Conservation (phyloP, 2,888 invertebrate species). For the Julus scanicus region DNA sequence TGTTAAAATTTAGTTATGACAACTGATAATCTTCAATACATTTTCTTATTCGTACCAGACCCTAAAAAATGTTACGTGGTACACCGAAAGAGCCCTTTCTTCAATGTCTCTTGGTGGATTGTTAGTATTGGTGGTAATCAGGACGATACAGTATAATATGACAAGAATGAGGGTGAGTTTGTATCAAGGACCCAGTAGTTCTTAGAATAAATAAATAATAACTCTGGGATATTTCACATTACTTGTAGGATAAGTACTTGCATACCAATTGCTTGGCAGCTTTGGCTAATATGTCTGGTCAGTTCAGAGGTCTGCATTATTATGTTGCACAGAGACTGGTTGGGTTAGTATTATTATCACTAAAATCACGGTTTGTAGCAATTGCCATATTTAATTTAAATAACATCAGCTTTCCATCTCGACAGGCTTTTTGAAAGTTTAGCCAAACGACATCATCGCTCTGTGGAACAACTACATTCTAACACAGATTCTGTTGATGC, state of each 20-base stretch:
- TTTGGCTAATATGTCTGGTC: conserved; percentile 96
- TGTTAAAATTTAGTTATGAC: not conserved
- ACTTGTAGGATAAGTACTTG: conserved; percentile 85
- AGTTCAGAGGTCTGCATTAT: conserved; percentile 90
- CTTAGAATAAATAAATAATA: too few relatives aligned
- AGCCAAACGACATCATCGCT: conserved; percentile 78
- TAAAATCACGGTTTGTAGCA: not conserved
- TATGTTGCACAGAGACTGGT: conserved; percentile 95
- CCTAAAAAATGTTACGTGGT: conserved; percentile 90
- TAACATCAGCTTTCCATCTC: conserved; percentile 51
- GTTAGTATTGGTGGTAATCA: conserved; percentile 90
- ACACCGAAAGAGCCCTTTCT: conserved; percentile 88
- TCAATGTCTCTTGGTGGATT: conserved; percentile 96
- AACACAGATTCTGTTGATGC: conserved; percentile 55
- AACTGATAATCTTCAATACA: not conserved
- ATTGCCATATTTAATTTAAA: not conserved
- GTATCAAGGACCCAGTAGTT: not conserved
- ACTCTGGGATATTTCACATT: not conserved
- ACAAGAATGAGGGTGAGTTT: conserved; percentile 82
- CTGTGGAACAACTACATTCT: conserved; percentile 64
- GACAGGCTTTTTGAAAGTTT: conserved; percentile 87
- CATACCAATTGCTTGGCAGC: conserved; percentile 99
- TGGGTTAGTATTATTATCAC: conserved; percentile 47
- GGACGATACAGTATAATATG: conserved; percentile 98
- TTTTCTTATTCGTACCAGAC: conserved; percentile 72